phyloP scores from a whole-genome alignment of 2,888 invertebrate species.

The Rugalucina vietnamica region DNA sequence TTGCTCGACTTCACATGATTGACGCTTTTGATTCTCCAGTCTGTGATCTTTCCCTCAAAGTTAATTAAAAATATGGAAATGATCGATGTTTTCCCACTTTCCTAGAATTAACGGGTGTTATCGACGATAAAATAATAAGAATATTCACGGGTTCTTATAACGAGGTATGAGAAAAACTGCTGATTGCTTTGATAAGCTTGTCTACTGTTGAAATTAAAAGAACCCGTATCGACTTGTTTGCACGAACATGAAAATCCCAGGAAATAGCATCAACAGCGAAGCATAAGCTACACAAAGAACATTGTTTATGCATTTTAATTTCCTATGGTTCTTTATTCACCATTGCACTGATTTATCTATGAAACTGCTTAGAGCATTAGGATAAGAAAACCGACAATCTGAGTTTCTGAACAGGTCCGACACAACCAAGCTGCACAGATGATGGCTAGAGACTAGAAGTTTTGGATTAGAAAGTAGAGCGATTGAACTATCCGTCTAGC shows the following conservation, averaged over 20 bases:
- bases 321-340: no score
- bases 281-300: no score
- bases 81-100: conserved; percentile 7
- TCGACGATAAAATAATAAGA: conserved; percentile 6
- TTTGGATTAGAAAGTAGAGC: no score
- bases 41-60: background rate
- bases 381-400: no score
- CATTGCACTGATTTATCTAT: no score
- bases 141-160: conserved; percentile 9
- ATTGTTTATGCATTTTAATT: background rate
- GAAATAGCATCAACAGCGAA: no score
- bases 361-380: no score
- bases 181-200: conserved; percentile 12
- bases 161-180: background rate
- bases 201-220: conserved; percentile 3
- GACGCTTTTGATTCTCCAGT: background rate
- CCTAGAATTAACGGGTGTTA: background rate
- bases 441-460: no score
- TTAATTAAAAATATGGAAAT: conserved; percentile 17
- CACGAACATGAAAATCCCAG: background rate
- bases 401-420: no score
- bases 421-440: no score
- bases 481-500: no score
- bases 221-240: background rate
- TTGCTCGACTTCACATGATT: background rate